Percentiles rank a stretch among this genome's conserved stretches.
Evolutionary conservation across 53 echinoderm and acorn worm genomes (phyloP).

Genomic region (Crossaster papposus): DNA sequence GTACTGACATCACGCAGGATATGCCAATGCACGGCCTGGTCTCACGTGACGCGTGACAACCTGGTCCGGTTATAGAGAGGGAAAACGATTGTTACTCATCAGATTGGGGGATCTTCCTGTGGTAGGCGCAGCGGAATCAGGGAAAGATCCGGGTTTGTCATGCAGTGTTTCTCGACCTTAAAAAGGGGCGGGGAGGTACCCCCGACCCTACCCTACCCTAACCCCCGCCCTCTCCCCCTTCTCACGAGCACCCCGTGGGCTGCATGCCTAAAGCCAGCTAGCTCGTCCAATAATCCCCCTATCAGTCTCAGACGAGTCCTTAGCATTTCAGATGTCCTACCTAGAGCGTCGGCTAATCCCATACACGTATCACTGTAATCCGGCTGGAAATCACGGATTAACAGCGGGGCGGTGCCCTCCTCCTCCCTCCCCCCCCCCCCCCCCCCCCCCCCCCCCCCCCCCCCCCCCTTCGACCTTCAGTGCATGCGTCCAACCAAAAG

Average conservation of each 20-base stretch:
- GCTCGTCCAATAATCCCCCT: background rate
- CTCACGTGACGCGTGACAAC: background rate
- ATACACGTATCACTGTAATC: background rate
- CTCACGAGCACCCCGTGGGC: background rate
- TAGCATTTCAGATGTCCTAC: conserved; percentile 4
- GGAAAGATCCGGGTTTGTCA: background rate
- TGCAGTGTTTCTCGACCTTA: background rate
- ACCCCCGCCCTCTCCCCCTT: too few species aligned
- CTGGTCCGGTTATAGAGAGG: background rate
- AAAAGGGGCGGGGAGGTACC: background rate
- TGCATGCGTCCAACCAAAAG: background rate
- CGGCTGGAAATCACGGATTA: background rate
- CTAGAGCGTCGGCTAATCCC: background rate
- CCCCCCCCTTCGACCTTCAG: background rate
- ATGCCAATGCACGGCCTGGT: background rate
- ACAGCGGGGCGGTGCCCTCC: background rate
- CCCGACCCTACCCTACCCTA: too few species aligned
- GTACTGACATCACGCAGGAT: background rate
- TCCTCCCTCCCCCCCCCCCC: background rate
- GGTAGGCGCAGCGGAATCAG: conserved; percentile 1
- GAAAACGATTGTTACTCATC: conserved; percentile 1
- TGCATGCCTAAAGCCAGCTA: background rate
- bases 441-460: background rate
- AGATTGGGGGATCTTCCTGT: conserved; percentile 7
- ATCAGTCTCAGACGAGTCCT: background rate